These are phyloP conservation scores for Thecophora atra DNA, from an alignment of 2,888 invertebrate species.

Conservation along the genomic window DNA sequence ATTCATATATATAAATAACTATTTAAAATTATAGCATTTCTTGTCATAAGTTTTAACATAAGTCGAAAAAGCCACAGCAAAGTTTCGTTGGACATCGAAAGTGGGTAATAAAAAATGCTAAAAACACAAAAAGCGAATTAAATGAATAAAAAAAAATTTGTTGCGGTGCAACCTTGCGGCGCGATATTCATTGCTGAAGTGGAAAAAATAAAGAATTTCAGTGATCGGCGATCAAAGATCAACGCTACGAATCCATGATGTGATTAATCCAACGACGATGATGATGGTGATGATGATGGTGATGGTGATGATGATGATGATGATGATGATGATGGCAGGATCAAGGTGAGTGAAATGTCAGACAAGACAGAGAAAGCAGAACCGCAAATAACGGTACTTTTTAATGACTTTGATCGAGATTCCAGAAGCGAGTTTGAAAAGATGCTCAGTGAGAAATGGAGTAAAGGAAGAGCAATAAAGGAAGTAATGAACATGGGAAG, in stretches of 20 bases:
- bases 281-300: not conserved
- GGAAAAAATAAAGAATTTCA: slow-evolving; percentile 15
- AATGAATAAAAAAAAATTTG: not conserved
- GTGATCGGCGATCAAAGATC: not conserved
- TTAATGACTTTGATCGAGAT: slow-evolving; percentile 4
- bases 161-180: not conserved
- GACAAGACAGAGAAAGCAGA: slow-evolving; percentile 3
- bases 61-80: too few relatives aligned
- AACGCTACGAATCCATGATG: slow-evolving; percentile 8
- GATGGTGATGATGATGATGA: not conserved
- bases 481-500: too few relatives aligned
- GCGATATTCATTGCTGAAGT: not conserved
- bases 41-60: too few relatives aligned
- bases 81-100: not conserved
- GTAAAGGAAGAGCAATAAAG: too few relatives aligned
- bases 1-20: too few relatives aligned
- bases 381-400: not conserved
- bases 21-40: too few relatives aligned
- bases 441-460: not conserved
- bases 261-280: not conserved
- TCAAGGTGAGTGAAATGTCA: too few relatives aligned
- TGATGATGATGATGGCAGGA: not conserved
- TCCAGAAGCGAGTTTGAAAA: too few relatives aligned
- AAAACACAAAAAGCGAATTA: not conserved
- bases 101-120: not conserved